phyloP scores from a whole-genome alignment of 2,797 vertebrate genomes.

The Eupleurogrammus muticus region DNA sequence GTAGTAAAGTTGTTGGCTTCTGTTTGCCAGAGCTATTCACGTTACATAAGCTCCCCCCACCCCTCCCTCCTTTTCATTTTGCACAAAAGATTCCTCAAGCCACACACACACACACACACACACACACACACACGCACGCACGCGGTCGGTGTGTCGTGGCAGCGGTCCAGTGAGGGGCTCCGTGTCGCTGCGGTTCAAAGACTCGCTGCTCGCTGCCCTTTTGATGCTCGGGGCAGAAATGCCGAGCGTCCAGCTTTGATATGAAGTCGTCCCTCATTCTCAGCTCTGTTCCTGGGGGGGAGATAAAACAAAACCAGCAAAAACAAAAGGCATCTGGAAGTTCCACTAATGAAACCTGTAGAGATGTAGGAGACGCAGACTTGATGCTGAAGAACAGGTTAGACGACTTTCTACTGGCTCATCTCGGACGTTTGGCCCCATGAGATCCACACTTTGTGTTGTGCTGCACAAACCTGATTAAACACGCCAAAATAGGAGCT shows the following conservation, averaged over 20 bases:
- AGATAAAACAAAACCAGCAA: too few species aligned
- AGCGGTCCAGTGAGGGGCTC: conserved; percentile 75
- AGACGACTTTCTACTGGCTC: background rate
- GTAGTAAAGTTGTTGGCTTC: conserved; percentile 73
- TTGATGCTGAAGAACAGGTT: conserved; percentile 24
- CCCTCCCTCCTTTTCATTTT: conserved; percentile 55
- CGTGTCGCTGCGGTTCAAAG: conserved; percentile 76
- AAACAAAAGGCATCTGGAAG: background rate
- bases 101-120: conserved; percentile 42
- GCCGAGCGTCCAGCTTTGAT: conserved; percentile 67
- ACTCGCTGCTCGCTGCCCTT: conserved; percentile 71
- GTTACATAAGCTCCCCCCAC: conserved; percentile 69
- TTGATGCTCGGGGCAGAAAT: conserved; percentile 72
- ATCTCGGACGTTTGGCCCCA: conserved; percentile 1
- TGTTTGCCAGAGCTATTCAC: conserved; percentile 61
- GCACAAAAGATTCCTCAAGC: conserved; percentile 71
- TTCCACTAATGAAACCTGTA: background rate
- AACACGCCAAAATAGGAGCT: background rate
- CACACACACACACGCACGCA: conserved; percentile 37
- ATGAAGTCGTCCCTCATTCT: conserved; percentile 69
- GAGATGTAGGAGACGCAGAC: background rate
- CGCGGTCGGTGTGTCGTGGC: conserved; percentile 63
- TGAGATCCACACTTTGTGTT: background rate
- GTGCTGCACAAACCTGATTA: background rate
- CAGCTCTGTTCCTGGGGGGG: background rate